Base-by-base conservation (phyloP, 2,797 vertebrate genomes). In the Pelochelys cantorii region DNA sequence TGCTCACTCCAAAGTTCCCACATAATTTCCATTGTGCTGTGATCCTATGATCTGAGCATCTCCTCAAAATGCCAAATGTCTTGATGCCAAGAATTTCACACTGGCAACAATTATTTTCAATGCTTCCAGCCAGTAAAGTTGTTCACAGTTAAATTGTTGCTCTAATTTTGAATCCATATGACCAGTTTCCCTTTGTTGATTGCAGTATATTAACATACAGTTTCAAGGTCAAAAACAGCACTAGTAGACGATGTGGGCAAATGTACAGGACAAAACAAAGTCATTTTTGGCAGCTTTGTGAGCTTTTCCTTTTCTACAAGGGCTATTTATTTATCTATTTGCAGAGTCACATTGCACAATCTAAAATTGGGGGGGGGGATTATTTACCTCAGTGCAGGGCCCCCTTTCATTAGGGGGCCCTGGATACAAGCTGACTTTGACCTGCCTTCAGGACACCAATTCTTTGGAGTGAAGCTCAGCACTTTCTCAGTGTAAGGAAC, bases 391-490 rank as follows among this genome's bases (percentile, higher is more conserved):
- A 68, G 10, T 68, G 31, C n/a, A 2, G 2, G 31, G 8, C 15
- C 62, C 9, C 27, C 8, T 34, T 68, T 68, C n/a, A 5, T 15
- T n/a, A n/a, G 2, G n/a, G n/a, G 15, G 31, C n/a, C 25, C 62
- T 34, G 31, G 62, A 29, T n/a, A 68, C 34, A 29, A n/a, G 62
- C 17, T n/a, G 31, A 34, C 10, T 71, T 37, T 11, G 1, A n/a
- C 18, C 17, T 22, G n/a, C 20, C 68, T 9, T 71, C 37, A 23
- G 34, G 68, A 71, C 8, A 22, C n/a, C n/a, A 37, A 11, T 71
- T 80, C 12, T 92, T 84, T 84, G 68, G 80, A 82, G 54, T 18
- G 81, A 93, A 95, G 93, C 79, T 87, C 79, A 94, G 96, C 87
- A 81, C 54, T 59, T 95, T 93, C 79, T 92, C 86, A 90, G 20